Evolutionary conservation across 2,797 vertebrate species (phyloP), one percentile per base, ranked within the genome.

Genomic region (Trematomus bernacchii): DNA sequence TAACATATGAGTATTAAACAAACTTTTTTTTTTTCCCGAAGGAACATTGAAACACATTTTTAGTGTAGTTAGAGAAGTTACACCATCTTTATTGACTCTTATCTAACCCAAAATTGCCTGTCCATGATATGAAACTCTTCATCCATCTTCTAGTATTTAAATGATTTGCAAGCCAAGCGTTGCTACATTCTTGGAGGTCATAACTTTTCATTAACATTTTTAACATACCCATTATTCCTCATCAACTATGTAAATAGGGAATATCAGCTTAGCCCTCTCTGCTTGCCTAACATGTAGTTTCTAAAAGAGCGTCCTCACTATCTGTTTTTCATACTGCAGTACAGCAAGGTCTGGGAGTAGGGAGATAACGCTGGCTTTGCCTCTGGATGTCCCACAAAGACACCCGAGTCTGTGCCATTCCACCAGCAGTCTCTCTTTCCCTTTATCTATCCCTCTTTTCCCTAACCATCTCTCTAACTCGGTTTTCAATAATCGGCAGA

Each of bases 351-450:
- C 89, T 88, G 88, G 75, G 70, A 81, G 80, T 30, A 47, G 33
- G 48, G 23, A 89, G 90, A 90, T 93, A 91, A 91, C 79, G 57
- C 76, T 53, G 64, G 66, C 75, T 66, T 79, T 75, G 86, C 86
- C 86, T 86, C 79, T 84, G 79, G 80, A 87, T 50, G 71, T 87
- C 83, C 81, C 83, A 84, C 81, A 89, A 90, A 85, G 79, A 80
- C 72, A 42, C 37, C 63, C 16, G 37, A 85, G 77, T 82, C 66
- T 69, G 48, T 74, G 79, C 66, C 78, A 78, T 83, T 82, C 53
- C 73, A 85, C 73, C 60, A 84, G 60, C 47, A 3, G 67, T 68
- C 46, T 21, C 71, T 50, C 51, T 72, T 46, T 30, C 30, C 72
- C 54, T 42, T 62, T 37, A 69, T 84, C 59, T 44, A 54, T 68